Evolutionary conservation across 2,888 invertebrate genomes (phyloP), one percentile per base, ranked within the genome.

Genomic region (Diabrotica balteata): DNA sequence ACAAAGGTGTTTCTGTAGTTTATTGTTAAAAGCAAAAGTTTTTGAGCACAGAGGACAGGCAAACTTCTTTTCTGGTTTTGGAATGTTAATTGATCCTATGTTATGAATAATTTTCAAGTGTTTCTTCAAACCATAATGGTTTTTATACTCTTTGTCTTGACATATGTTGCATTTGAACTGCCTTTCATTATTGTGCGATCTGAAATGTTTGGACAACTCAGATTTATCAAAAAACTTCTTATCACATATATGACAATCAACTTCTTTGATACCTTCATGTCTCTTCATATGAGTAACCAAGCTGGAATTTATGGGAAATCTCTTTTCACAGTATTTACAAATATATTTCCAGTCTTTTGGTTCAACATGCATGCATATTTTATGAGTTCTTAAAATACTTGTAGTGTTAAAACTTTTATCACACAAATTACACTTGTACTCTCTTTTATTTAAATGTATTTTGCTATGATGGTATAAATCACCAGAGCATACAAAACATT

Each of bases 211-310:
- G 8, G 73, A 72, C 44, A 80, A 71, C 65, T 77, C 79, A 7
- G 75, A 75, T 55, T 77, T 79, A 46, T 77, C 78, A 45, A 75
- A 77, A 62, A 78, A 80, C 44, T 84, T 83, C 75, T 87, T 88
- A 0, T 73, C 73, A 54, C 80, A 80, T 22, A 79, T 72, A 46
- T 77, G 74, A 60, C 80, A 80, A 8, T 73, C 61, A 59, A 75
- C 76, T 47, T 79, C 77, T 64, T 76, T 79, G 83, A 86, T 10
- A 81, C 79, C 79, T 4, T 66, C 67, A 59, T 80, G 79, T 42
- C 79, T 66, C 66, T 75, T 75, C 58, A 75, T 63, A 58, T 79
- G 79, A n/a, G 73, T 70, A 10, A 73, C 72, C 51, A 78, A 68
- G 57, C 77, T 76, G 8, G 78, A 78, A 62, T 77, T 78, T 50